These are phyloP conservation scores for Synaphobranchus kaupii DNA, from an alignment of 2,797 vertebrate species.

Conservation along the genomic window DNA sequence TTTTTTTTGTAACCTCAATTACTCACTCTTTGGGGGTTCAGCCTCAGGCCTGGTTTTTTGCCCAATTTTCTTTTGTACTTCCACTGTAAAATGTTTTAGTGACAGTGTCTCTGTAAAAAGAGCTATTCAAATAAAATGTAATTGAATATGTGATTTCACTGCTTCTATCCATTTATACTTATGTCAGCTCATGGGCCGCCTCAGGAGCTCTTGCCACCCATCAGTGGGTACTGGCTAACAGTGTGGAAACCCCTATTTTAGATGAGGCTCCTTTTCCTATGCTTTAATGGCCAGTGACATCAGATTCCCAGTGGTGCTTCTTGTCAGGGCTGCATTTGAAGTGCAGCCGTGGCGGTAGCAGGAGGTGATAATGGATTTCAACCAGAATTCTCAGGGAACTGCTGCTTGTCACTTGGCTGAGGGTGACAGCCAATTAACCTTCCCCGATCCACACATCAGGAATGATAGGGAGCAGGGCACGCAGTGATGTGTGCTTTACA, in stretches of 20 bases:
- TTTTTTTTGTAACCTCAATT: too few species aligned
- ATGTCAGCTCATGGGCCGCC: too few species aligned
- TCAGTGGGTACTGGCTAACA: background rate
- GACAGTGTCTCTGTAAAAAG: too few species aligned
- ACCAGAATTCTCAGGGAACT: background rate
- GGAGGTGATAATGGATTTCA: background rate
- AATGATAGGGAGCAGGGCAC: background rate
- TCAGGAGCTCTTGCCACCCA: background rate
- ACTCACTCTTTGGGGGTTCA: too few species aligned
- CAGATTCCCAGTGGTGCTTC: background rate
- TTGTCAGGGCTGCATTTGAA: background rate
- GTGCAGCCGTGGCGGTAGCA: background rate
- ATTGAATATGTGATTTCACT: too few species aligned
- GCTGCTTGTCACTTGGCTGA: background rate
- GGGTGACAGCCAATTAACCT: constrained; percentile 14
- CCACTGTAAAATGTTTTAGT: too few species aligned
- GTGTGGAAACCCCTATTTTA: background rate
- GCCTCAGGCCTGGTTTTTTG: too few species aligned
- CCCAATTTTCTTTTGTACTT: too few species aligned
- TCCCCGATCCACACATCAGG: background rate
- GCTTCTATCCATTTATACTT: too few species aligned
- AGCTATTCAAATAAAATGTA: too few species aligned
- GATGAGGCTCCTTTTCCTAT: background rate
- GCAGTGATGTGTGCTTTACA: background rate
- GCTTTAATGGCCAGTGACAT: background rate